A percentile compares a stretch with the other conserved stretches of the same genome.
These are phyloP conservation scores for Ameiurus melas DNA, from an alignment of 2,113 vertebrate genomes.

Conservation along the genomic window DNA sequence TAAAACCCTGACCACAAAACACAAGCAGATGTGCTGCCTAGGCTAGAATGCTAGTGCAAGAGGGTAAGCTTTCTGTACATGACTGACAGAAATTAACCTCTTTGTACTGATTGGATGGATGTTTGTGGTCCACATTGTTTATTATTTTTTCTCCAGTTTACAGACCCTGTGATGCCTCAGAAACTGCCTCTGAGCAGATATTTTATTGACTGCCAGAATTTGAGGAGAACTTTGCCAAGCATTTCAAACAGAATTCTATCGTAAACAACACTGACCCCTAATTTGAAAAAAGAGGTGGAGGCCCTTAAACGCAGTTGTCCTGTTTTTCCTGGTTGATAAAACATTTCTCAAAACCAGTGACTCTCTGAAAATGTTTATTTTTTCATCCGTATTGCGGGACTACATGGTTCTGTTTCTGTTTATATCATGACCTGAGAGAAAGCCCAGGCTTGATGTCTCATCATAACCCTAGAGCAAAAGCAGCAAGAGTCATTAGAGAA, in stretches of 20 bases:
- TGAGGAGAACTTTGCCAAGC: not conserved
- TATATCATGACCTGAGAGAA: slow-evolving; percentile 57
- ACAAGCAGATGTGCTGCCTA: not conserved
- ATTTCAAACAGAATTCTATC: not conserved
- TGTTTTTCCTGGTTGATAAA: not conserved
- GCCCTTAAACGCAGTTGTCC: not conserved
- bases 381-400: not conserved
- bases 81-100: not conserved
- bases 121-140: not conserved
- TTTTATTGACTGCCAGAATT: not conserved
- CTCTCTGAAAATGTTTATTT: not conserved
- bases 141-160: not conserved
- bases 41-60: not conserved
- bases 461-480: slow-evolving; percentile 16
- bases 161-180: not conserved
- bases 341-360: not conserved
- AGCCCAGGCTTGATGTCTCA: slow-evolving; percentile 45
- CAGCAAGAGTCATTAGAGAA: slow-evolving; percentile 38
- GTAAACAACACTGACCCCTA: not conserved
- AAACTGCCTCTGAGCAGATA: not conserved
- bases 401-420: not conserved
- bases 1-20: not conserved
- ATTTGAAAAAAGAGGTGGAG: not conserved
- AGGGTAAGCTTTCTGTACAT: not conserved
- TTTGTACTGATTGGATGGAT: not conserved